phyloP scores from a whole-genome alignment of 2,888 invertebrate species.

The Byasa hedistus region DNA sequence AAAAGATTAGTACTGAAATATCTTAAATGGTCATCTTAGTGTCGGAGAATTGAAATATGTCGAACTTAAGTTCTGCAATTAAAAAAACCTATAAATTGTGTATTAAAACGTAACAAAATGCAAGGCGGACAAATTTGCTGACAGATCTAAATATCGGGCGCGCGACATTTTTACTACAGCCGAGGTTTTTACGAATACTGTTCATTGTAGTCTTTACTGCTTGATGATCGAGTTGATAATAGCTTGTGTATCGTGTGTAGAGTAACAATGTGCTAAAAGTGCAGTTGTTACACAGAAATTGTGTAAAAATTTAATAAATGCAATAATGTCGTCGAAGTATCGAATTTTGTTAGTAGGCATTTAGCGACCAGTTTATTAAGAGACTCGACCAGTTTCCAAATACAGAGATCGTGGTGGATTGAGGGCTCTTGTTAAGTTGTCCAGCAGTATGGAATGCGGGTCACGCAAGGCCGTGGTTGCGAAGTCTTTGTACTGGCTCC shows the following conservation, averaged over 20 bases:
- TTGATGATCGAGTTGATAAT: background rate
- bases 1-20: no score
- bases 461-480: constrained; percentile 15
- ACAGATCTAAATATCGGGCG: constrained; percentile 3
- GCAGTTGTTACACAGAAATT: constrained; percentile 17
- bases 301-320: constrained; percentile 5
- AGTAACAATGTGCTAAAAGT: constrained; percentile 9
- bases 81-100: background rate
- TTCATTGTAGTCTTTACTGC: background rate
- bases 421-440: constrained; percentile 2
- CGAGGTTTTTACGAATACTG: background rate
- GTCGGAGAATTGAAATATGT: no score
- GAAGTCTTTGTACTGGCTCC: background rate
- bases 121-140: constrained; percentile 3
- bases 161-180: constrained; percentile 2
- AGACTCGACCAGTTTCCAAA: background rate
- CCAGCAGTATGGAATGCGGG: constrained; percentile 13
- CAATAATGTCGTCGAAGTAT: constrained; percentile 5
- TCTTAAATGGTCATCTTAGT: no score
- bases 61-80: no score
- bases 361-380: background rate
- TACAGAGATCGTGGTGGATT: background rate
- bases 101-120: background rate
- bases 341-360: constrained; percentile 11
- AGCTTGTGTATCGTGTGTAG: background rate